phyloP scores from a whole-genome alignment of 2,113 vertebrate genomes.

The Hippocampus barbouri region DNA sequence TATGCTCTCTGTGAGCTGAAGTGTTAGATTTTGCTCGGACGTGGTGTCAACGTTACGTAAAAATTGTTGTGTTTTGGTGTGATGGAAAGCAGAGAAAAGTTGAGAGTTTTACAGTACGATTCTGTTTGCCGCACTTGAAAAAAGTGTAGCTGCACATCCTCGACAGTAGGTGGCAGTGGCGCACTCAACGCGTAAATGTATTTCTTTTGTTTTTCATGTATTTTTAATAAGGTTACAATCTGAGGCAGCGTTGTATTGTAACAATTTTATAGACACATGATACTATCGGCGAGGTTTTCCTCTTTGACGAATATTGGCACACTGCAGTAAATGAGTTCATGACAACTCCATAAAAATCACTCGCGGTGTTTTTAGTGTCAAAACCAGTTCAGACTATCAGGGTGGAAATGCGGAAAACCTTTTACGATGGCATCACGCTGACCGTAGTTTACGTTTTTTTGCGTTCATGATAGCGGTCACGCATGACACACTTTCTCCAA shows the following conservation, averaged over 20 bases:
- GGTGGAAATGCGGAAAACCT: neutral
- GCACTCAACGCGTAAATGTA: too few species aligned
- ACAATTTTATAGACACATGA: too few species aligned
- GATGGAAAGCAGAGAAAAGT: neutral
- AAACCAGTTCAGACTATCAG: neutral
- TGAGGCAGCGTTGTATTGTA: too few species aligned
- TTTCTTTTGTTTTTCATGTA: too few species aligned
- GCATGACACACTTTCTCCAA: neutral
- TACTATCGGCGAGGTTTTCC: too few species aligned
- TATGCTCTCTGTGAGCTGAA: constrained; percentile 36
- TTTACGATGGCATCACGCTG: neutral
- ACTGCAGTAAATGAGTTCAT: too few species aligned
- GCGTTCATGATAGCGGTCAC: neutral
- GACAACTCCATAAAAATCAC: neutral
- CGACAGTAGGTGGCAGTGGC: too few species aligned
- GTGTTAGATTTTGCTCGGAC: constrained; percentile 28
- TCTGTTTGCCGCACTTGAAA: neutral
- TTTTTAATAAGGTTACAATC: too few species aligned
- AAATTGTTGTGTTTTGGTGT: constrained; percentile 21
- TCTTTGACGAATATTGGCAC: too few species aligned
- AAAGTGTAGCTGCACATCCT: too few species aligned
- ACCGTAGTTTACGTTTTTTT: neutral
- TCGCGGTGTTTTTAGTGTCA: neutral
- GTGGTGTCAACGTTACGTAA: constrained; percentile 33
- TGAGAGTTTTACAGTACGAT: neutral